Base-by-base conservation (phyloP, 2,888 invertebrate genomes). In the Plutella xylostella region DNA sequence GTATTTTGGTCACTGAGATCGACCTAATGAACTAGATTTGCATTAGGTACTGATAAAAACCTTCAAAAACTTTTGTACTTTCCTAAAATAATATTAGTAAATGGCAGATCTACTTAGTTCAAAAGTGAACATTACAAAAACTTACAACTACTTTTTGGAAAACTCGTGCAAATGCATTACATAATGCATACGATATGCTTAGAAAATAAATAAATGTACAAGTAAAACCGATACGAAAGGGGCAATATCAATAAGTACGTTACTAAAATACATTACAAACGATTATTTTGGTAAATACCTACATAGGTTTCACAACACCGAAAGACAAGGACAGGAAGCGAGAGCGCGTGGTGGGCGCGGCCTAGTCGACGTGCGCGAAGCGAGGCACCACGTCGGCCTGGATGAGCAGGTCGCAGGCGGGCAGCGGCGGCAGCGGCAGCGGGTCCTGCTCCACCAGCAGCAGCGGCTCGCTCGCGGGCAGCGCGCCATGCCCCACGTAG, bases 331-430 rank as follows among this genome's bases (percentile, higher is more conserved):
- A 33, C 33, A 15, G 7, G 33, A 14, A 33, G 14, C 30, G 14
- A 33, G 18, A 37, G 17, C n/a, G 4, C 19, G 2, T 18, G n/a
- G 9, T 18, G 2, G 3, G 22, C 9, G 25, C 41, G 5, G 14
- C 48, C 87, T 90, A 93, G 77, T 93, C 92, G 53, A 91, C 71
- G 62, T 91, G 90, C 48, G 90, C 92, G 67, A 90, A 92, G 49
- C 87, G 83, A 44, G 92, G 91, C 46, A 92, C 92, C 51, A 93
- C 85, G 60, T 91, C 88, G 53, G 91, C 88, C 21, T 83, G 84
- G 54, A 90, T 90, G 89, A 94, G 93, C 61, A 90, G 88, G 55
- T 92, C 90, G 70, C 94, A 94, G 52, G 89, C 89, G 1, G 90
- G 88, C 61, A 92, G 88, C 30, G 88, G 89, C 15, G 78, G 83